Evolutionary conservation across 2,888 invertebrate species (phyloP).

Genomic region (Candidula unifasciata): DNA sequence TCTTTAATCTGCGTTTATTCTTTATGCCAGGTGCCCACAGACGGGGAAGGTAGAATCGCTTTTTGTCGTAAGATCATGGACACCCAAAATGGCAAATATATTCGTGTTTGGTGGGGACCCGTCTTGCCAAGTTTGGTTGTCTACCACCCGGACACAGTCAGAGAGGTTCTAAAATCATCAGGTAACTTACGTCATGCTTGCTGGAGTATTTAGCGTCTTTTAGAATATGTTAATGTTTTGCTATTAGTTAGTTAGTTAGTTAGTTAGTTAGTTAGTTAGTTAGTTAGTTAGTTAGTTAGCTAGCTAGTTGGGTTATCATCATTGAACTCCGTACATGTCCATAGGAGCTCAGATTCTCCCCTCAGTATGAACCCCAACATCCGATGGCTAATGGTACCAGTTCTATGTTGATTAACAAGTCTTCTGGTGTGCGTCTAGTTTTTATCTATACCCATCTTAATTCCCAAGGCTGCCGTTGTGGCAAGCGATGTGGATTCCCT

Average conservation of each 20-base stretch:
- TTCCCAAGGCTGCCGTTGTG: no score
- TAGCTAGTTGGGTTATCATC: not conserved
- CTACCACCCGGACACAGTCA: constrained; percentile 64
- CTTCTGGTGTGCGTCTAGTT: no score
- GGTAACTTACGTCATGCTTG: constrained; percentile 51
- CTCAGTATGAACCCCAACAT: no score
- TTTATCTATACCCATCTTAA: no score
- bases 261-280: no score
- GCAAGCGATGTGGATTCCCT: no score
- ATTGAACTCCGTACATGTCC: not conserved
- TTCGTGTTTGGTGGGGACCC: constrained; percentile 59
- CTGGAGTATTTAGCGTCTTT: not conserved
- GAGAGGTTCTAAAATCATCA: constrained; percentile 60
- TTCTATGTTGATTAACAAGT: no score
- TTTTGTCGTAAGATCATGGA: not conserved
- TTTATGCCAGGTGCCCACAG: constrained; percentile 14
- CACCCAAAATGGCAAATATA: constrained; percentile 47
- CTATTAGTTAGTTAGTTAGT: no score
- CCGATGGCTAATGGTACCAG: no score
- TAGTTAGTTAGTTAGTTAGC: no score
- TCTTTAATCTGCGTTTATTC: no score
- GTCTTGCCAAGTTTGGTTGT: constrained; percentile 56
- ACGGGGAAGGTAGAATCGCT: constrained; percentile 15
- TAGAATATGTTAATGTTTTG: not conserved
- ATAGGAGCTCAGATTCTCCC: no score